Evolutionary conservation across 2,113 vertebrate species (phyloP).

Genomic region (Caranx ignobilis): DNA sequence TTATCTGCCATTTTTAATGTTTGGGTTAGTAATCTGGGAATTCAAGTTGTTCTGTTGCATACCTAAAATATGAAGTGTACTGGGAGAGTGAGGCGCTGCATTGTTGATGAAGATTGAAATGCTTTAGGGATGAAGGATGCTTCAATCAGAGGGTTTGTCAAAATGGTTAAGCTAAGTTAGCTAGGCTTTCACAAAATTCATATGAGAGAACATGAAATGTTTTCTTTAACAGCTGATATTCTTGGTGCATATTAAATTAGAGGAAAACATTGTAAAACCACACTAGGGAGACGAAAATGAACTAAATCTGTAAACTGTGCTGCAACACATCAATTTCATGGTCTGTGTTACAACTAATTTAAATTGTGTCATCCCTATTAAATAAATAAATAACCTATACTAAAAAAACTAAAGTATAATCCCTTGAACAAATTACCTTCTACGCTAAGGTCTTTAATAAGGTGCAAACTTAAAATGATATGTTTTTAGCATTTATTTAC

Average conservation of each 20-base stretch:
- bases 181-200: background rate
- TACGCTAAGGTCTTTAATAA: background rate
- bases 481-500: background rate
- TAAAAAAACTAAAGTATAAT: background rate
- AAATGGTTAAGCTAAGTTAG: background rate
- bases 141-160: background rate
- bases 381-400: too few species aligned
- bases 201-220: background rate
- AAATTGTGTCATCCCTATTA: too few species aligned
- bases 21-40: constrained; percentile 23
- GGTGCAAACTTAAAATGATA: background rate
- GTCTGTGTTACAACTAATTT: too few species aligned
- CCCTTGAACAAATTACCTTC: background rate
- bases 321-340: too few species aligned
- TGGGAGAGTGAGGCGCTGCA: background rate
- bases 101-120: constrained; percentile 29
- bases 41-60: constrained; percentile 4
- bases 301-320: too few species aligned
- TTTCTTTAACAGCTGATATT: constrained; percentile 9
- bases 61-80: constrained; percentile 4
- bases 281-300: too few species aligned
- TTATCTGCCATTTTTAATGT: background rate
- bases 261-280: too few species aligned
- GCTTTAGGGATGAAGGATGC: constrained; percentile 27
- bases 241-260: too few species aligned